A percentile compares a stretch with the other conserved stretches of the same genome.
Evolutionary conservation across 2,113 vertebrate species (phyloP).

Genomic region (Chaetura pelagica): DNA sequence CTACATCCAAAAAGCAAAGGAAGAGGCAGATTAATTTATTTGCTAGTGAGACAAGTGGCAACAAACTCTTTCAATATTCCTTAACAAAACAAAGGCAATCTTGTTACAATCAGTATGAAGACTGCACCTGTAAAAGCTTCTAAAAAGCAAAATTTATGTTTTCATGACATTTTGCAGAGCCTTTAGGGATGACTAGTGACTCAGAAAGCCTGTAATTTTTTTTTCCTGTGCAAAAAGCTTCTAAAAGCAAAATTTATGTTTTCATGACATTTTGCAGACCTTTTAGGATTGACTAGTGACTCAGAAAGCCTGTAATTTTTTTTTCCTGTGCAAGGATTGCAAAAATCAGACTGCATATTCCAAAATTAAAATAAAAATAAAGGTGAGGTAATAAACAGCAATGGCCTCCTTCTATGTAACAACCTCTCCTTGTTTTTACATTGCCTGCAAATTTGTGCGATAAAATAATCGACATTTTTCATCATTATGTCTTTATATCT

Average conservation of each 20-base stretch:
- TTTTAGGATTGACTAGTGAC: neutral
- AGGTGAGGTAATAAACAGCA: neutral
- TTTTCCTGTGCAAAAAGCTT: neutral
- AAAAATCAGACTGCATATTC: neutral
- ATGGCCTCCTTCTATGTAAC: constrained; percentile 6
- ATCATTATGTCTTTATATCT: constrained; percentile 67
- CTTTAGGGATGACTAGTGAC: neutral
- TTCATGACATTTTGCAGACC: neutral
- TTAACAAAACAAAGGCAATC: neutral
- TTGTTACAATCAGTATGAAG: neutral
- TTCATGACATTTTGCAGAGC: neutral
- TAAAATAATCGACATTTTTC: constrained; percentile 67
- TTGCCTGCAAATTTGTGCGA: constrained; percentile 18
- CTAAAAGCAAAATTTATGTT: neutral
- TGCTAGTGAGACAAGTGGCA: neutral
- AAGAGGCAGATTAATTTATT: neutral
- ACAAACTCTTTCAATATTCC: neutral
- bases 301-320: neutral
- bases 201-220: neutral
- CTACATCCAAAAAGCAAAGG: neutral
- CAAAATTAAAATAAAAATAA: constrained; percentile 48
- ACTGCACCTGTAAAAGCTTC: neutral
- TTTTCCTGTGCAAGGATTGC: neutral
- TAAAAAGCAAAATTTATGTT: neutral
- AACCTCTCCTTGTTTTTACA: constrained; percentile 10